Conservation (phyloP, 2,113 vertebrate genomes). For the Mus pahari region DNA sequence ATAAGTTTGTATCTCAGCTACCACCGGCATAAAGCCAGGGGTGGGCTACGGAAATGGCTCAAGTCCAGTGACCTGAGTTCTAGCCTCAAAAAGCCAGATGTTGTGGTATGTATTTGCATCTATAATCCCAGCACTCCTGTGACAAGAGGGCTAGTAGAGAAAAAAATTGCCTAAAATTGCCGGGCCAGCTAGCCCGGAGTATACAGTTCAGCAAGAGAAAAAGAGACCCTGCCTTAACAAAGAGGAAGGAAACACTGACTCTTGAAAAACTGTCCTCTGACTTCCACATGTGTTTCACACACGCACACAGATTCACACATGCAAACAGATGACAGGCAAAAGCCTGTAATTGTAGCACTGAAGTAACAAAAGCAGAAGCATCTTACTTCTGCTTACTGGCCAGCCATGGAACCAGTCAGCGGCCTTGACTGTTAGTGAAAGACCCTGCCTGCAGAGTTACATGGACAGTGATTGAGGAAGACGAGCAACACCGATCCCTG, state of each 20-base stretch:
- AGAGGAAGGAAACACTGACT: not conserved
- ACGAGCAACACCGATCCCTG: not conserved
- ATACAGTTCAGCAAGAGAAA: not conserved
- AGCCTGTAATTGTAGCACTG: not conserved
- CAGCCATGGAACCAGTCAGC: not conserved
- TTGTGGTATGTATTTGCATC: not conserved
- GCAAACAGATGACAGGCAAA: not conserved
- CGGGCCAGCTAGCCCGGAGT: not conserved
- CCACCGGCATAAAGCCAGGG: not conserved
- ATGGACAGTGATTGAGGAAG: not conserved
- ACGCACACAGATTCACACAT: not conserved
- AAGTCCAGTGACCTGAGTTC: not conserved
- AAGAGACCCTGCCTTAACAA: not conserved
- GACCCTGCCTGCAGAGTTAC: not conserved
- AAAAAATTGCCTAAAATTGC: not conserved
- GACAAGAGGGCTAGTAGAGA: not conserved
- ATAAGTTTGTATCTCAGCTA: not conserved
- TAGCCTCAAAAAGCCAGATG: not conserved
- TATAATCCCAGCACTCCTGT: not conserved
- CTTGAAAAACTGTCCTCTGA: not conserved
- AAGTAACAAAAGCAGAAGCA: not conserved
- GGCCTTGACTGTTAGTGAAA: not conserved
- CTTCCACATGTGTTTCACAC: not conserved
- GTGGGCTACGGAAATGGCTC: not conserved
- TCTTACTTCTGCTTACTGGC: not conserved